Base-by-base conservation (phyloP, 2,888 invertebrate species). In the Pemphredon lugubris region DNA sequence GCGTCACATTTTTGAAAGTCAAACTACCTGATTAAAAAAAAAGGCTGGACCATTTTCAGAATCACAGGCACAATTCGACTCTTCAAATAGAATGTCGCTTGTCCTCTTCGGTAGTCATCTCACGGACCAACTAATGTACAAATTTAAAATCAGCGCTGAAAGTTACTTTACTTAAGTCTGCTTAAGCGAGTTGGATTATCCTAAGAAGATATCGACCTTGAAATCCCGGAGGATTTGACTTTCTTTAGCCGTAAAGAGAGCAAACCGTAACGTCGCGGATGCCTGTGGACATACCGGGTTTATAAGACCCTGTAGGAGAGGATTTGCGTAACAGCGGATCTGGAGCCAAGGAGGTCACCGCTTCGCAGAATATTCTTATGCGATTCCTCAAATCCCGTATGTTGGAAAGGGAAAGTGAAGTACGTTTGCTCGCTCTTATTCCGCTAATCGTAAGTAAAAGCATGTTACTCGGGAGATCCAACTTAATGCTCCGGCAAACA, bases 331-430 rank as follows among this genome's bases (percentile, higher is more conserved):
- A 75, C 59, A 54, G 40, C 64, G 30, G 47, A 55, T 66, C 53
- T 40, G n/a, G 21, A 44, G 72, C 78, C 72, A 79, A 78, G 39
- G 66, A 73, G 79, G 78, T 79, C 73, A 68, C 60, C 64, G 42
- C 53, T 68, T 69, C 59, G 23, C 32, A 11, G 20, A 42, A 42
- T 57, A 61, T 57, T 66, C 68, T 75, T 61, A 55, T 39, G 26
- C 53, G 54, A 57, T 67, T 61, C 54, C 21, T 60, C 18, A 40
- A 40, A 40, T 40, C 40, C 40, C 18, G 9, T 18, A 14, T 9
- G 16, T 1, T 9, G 14, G 2, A 4, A 40, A 40, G 14, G 16
- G 16, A 40, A 40, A 14, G 16, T 4, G 14, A 16, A 1, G 9
- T 3, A 2, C 0, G 1, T 34, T 3, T n/a, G 34, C 9, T 34